phyloP scores from a whole-genome alignment of 2,888 invertebrate species.

The Fabriciana adippe region DNA sequence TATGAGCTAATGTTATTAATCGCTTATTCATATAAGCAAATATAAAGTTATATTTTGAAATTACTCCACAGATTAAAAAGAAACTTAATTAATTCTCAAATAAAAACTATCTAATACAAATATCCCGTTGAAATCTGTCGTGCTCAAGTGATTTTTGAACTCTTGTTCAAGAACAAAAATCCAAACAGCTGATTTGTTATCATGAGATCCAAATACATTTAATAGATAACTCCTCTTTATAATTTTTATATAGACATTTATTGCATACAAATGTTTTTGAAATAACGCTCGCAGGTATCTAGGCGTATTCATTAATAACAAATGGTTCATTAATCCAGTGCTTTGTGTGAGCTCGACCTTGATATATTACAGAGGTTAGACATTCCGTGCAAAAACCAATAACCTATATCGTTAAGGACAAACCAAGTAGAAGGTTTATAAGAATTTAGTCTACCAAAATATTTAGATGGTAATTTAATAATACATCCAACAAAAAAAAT shows the following conservation, averaged over 20 bases:
- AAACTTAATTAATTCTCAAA: too few species aligned
- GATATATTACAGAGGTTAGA: conserved; percentile 24
- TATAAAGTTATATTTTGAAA: too few species aligned
- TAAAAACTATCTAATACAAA: too few species aligned
- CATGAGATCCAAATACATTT: not conserved
- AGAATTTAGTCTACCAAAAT: not conserved
- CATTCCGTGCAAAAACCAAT: conserved; percentile 23
- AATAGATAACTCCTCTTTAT: not conserved
- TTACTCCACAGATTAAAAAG: too few species aligned
- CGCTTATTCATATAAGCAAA: too few species aligned
- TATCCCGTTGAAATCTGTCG: too few species aligned
- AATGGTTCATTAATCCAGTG: conserved; percentile 21
- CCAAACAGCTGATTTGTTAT: too few species aligned
- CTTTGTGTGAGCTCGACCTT: conserved; percentile 27
- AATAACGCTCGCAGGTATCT: not conserved
- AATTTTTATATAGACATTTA: not conserved
- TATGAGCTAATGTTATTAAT: too few species aligned
- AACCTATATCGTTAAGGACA: conserved; percentile 12
- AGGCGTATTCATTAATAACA: conserved; percentile 11
- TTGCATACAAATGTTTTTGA: not conserved
- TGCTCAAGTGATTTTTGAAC: too few species aligned
- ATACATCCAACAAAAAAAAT: conserved; percentile 24
- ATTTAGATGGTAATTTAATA: conserved; percentile 16
- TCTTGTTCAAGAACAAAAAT: too few species aligned
- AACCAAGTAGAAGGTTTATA: not conserved